Conservation (phyloP, 2,888 invertebrate species). For the Plagiodera versicolora region DNA sequence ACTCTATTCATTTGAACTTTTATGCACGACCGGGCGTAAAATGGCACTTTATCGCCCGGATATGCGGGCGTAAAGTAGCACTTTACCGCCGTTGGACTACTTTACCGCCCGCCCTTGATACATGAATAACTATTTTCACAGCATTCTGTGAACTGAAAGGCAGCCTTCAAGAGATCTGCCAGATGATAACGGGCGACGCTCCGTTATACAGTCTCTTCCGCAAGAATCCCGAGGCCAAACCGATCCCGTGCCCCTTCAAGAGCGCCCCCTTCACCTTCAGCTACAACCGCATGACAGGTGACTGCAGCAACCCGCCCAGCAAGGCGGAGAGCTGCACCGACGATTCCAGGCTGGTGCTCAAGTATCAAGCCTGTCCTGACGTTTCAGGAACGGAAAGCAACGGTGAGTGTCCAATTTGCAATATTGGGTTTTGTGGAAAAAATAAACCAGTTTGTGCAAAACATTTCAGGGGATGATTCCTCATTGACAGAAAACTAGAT, state of each 20-base stretch:
- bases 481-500: no score
- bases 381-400: conserved; percentile 76
- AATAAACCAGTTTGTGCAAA: no score
- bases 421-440: no score
- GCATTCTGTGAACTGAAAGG: conserved; percentile 65
- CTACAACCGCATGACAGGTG: conserved; percentile 68
- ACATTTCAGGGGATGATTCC: no score
- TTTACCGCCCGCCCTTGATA: no score
- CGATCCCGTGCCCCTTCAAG: conserved; percentile 73
- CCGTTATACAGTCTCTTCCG: conserved; percentile 75
- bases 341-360: conserved; percentile 74
- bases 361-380: conserved; percentile 83
- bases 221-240: conserved; percentile 67
- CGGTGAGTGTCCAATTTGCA: no score
- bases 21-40: no score
- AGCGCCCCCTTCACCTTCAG: conserved; percentile 81
- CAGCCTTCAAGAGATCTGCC: conserved; percentile 65
- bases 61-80: no score
- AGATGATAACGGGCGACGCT: conserved; percentile 70
- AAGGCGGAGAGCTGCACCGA: conserved; percentile 84
- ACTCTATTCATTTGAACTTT: no score
- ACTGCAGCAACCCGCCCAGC: conserved; percentile 75
- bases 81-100: no score
- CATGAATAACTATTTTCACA: no score
- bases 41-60: no score